Evolutionary conservation across 2,797 vertebrate genomes (phyloP), one percentile per base, ranked within the genome.

Genomic region (Chaetophractus vellerosus): DNA sequence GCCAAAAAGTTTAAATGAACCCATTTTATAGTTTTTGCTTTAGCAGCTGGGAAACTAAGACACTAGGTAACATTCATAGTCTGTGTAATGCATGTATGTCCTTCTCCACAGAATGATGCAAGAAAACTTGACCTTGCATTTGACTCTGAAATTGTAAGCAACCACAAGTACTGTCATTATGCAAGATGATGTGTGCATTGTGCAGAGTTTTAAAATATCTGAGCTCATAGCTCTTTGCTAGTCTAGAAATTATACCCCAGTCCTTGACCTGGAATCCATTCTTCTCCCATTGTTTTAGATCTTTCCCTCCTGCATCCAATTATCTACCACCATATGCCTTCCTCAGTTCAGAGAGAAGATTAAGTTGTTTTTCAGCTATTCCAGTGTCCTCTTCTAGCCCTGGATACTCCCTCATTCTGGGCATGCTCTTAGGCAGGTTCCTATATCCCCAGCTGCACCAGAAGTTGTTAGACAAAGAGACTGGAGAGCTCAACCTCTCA

Each of bases 91-190:
- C 98, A 0, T 96, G 76, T 45, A 99, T 99, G 95, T 99, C 99
- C 0, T 97, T 98, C 97, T 99, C 99, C 95, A 99, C 99, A 0
- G 99, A 99, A 97, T 99, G 98, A 61, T 98, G 98, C 94, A 99
- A 99, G 80, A 97, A 96, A 99, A 95, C 97, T 99, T 99, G 0
- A 99, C 98, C 96, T 99, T 99, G 14, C 87, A 99, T 99, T 99
- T 99, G 94, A 99, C 98, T 96, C 98, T 98, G 98, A 99, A 99
- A 98, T 99, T 99, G 24, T 99, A 99, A 0, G 99, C 99, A 0
- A 99, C 99, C 98, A 99, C 98, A 28, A n/a, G 99, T 99, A 0
- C 99, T 99, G 98, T 99, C 99, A 0, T 99, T 99, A 98, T 99
- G 99, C 90, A 99, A 99, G 78, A 99, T 96, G 21, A 98, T 95